These are phyloP conservation scores for Hirtodrosophila alboralis DNA, from an alignment of 2,888 invertebrate genomes.

Conservation along the genomic window DNA sequence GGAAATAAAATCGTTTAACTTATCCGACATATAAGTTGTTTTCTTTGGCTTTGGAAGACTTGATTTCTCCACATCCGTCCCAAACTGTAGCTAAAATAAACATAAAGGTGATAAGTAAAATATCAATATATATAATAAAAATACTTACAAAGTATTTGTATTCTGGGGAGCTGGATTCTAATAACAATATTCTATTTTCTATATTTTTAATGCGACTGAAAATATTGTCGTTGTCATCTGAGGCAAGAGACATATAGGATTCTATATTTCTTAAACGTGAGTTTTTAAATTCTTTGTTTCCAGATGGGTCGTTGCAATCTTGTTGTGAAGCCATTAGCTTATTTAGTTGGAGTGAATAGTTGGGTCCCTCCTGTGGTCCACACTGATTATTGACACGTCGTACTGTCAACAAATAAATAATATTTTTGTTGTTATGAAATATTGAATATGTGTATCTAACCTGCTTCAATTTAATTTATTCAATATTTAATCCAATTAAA, in stretches of 20 bases:
- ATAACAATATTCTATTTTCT: conserved; percentile 89
- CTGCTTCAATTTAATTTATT: no score
- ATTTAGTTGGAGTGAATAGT: conserved; percentile 83
- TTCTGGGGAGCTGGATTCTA: conserved; percentile 92
- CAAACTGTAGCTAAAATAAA: conserved; percentile 31
- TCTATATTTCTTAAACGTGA: conserved; percentile 59
- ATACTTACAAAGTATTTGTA: conserved; percentile 88
- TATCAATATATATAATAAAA: not conserved
- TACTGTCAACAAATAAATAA: conserved; percentile 84
- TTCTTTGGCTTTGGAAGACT: conserved; percentile 12
- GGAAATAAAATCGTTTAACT: conserved; percentile 22
- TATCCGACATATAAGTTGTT: conserved; percentile 27
- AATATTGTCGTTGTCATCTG: conserved; percentile 85
- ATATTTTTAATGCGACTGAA: conserved; percentile 89
- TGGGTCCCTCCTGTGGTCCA: conserved; percentile 87
- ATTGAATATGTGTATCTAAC: not conserved
- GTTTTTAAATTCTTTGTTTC: conserved; percentile 24
- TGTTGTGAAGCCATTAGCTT: conserved; percentile 84
- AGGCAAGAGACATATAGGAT: conserved; percentile 44
- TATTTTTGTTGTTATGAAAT: not conserved
- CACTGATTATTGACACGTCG: conserved; percentile 89
- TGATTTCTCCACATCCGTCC: conserved; percentile 1
- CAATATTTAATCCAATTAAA: not conserved
- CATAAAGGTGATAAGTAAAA: not conserved
- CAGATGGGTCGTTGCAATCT: conserved; percentile 77